Base-by-base conservation (phyloP, 2,113 vertebrate species). In the Rhinopomastus cyanomelas region DNA sequence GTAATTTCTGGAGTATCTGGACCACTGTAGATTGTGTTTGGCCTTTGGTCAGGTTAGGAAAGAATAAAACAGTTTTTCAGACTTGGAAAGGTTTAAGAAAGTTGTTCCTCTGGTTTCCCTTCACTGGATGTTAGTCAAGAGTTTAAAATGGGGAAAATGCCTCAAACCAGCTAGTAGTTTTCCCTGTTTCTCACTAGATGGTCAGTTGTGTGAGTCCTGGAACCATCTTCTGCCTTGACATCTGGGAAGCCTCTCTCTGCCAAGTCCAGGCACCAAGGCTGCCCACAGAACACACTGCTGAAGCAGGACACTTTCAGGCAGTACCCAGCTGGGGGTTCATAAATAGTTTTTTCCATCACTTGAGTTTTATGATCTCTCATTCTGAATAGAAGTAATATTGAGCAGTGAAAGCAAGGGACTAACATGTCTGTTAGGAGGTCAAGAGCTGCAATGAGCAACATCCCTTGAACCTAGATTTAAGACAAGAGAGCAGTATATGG, bases 101-200 rank as follows among this genome's bases (percentile, higher is more conserved):
- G 34, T 30, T 32, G 44, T 34, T 7, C 39, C 17, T 73, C 15
- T 37, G 4, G 5, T 76, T 81, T 76, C 18, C 12, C 10, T 57
- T 81, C 49, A 20, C 16, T 46, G 27, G 30, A 69, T 13, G 65
- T 52, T 1, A 25, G 25, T 18, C 1, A 6, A 37, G 22, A 59
- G 7, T 76, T 85, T 74, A 9, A 62, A 65, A 67, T 13, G 22
- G 12, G 5, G 15, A 34, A 37, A 48, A 79, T 10, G 39, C 18
- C 39, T 81, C 26, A 44, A 39, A 34, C 23, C 0, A 0, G 42
- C 52, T 34, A 12, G 48, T 34, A 65, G 23, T 96, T 30, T 91
- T 76, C 44, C 37, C 55, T 73, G 39, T 75, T 83, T 78, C 66
- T 84, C 90, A 90, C 86, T 92, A 89, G 87, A 85, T 85, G 92